Percentiles rank a stretch among this genome's conserved stretches.
Evolutionary conservation across 2,888 invertebrate species (phyloP).

Genomic region (Dorcus parallelipipedus): DNA sequence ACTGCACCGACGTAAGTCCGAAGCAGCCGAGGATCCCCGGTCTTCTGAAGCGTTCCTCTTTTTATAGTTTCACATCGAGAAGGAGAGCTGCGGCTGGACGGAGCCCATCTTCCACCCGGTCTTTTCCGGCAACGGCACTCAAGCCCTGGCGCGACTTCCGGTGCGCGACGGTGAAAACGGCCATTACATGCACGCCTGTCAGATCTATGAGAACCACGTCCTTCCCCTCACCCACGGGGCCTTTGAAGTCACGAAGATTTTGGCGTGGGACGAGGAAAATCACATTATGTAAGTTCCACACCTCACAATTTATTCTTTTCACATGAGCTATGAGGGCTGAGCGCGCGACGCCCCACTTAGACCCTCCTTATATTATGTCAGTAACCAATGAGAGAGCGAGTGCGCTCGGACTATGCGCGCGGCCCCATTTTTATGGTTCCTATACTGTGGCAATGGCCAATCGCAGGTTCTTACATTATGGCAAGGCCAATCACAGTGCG

Average conservation of each 20-base stretch:
- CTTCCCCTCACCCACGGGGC: constrained; percentile 67
- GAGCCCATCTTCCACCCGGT: constrained; percentile 48
- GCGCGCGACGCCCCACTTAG: no score
- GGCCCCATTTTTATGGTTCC: no score
- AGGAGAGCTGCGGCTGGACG: constrained; percentile 45
- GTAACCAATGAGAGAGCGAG: no score
- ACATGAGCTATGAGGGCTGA: background rate
- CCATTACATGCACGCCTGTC: constrained; percentile 57
- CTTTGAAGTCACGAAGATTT: constrained; percentile 69
- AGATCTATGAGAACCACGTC: constrained; percentile 44
- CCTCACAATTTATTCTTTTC: background rate
- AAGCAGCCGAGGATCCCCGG: background rate
- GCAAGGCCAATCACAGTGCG: no score
- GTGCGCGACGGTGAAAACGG: constrained; percentile 62
- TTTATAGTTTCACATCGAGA: constrained; percentile 44
- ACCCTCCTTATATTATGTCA: no score
- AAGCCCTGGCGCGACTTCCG: constrained; percentile 55
- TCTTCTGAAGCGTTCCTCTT: background rate
- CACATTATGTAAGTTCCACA: constrained; percentile 59
- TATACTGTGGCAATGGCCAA: no score
- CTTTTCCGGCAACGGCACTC: constrained; percentile 45
- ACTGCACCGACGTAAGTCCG: constrained; percentile 66
- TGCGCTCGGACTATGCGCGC: no score
- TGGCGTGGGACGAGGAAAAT: constrained; percentile 74
- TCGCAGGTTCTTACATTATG: no score